A percentile compares a stretch with the other conserved stretches of the same genome.
Conservation (phyloP, 2,797 vertebrate species). For the Cyprinella venusta region DNA sequence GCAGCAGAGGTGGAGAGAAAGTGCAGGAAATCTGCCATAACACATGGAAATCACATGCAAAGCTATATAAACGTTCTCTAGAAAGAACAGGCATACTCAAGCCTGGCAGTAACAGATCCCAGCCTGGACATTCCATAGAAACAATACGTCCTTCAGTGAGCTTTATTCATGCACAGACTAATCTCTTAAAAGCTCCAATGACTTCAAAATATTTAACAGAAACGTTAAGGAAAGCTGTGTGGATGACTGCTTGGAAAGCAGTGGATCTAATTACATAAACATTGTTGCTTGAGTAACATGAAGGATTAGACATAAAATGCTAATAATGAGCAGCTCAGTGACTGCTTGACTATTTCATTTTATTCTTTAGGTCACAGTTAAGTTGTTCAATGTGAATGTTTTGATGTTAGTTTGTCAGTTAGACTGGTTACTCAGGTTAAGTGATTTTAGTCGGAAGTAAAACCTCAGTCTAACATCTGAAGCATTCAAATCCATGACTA, state of each 20-base stretch:
- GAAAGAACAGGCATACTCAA: conserved; percentile 44
- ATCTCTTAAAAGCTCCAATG: conserved; percentile 51
- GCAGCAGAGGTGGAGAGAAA: background rate
- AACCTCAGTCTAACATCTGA: background rate
- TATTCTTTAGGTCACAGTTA: conserved; percentile 1
- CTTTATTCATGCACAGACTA: conserved; percentile 43
- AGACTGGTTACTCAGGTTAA: conserved; percentile 2
- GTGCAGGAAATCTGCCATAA: conserved; percentile 41
- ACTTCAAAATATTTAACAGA: conserved; percentile 51
- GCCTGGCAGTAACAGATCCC: conserved; percentile 42
- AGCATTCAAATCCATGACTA: background rate
- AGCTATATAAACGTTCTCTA: conserved; percentile 49
- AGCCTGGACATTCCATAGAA: conserved; percentile 40
- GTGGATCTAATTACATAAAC: conserved; percentile 38
- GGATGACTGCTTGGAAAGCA: conserved; percentile 25
- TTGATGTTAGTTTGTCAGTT: background rate
- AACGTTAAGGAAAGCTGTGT: conserved; percentile 28
- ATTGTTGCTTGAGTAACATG: conserved; percentile 10
- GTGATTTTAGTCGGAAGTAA: background rate
- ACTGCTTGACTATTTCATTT: background rate
- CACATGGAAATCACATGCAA: conserved; percentile 60
- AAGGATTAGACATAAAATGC: conserved; percentile 20
- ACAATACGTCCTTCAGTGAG: conserved; percentile 49
- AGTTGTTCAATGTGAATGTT: conserved; percentile 1
- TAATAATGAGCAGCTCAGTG: background rate